These are phyloP conservation scores for Physeter macrocephalus DNA, from an alignment of 2,113 vertebrate genomes.

Conservation along the genomic window DNA sequence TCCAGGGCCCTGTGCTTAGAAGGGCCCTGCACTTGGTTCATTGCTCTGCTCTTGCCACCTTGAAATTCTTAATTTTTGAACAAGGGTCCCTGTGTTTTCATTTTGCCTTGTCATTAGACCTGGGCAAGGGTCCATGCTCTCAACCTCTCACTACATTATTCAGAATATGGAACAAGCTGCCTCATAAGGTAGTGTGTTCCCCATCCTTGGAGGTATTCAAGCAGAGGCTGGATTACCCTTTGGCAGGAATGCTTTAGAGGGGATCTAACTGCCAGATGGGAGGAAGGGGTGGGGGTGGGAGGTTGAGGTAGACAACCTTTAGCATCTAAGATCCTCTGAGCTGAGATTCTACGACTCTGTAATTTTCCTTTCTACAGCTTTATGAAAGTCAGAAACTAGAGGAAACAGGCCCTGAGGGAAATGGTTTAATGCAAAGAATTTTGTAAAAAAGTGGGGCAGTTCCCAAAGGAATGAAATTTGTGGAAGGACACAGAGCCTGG, in stretches of 20 bases:
- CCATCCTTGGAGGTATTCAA: neutral
- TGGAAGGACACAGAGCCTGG: neutral
- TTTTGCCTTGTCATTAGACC: neutral
- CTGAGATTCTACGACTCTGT: neutral
- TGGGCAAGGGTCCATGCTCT: neutral
- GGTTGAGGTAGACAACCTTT: neutral
- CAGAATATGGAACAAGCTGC: neutral
- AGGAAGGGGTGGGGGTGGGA: neutral
- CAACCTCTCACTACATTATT: neutral
- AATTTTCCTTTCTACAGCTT: neutral
- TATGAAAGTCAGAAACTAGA: neutral
- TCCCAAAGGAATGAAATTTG: neutral
- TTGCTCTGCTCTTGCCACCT: neutral
- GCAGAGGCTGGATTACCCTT: neutral
- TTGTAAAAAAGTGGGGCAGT: slow-evolving; percentile 27
- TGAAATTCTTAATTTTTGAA: neutral
- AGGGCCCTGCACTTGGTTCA: neutral
- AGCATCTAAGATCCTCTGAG: neutral
- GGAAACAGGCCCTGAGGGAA: neutral
- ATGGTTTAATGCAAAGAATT: neutral
- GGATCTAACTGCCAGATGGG: neutral
- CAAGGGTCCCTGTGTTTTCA: neutral
- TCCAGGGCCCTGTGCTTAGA: no score
- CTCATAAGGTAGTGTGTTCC: neutral
- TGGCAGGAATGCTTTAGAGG: neutral